These are phyloP conservation scores for Eueremaeus valkanovi DNA, from an alignment of 2,888 invertebrate genomes.

Conservation along the genomic window DNA sequence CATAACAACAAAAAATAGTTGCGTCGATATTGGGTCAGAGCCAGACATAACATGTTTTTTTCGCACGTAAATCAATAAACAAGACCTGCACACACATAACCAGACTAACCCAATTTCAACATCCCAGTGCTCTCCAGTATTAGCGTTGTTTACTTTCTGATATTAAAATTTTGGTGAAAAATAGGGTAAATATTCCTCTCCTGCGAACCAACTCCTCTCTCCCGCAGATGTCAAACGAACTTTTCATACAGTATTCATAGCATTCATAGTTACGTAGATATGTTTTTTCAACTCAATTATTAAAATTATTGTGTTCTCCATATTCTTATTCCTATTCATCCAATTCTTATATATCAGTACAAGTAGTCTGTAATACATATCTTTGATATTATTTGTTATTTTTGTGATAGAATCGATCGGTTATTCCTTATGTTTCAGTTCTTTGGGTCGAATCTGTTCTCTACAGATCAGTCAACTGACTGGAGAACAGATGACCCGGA, in stretches of 20 bases:
- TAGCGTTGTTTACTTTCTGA: slow-evolving; percentile 28
- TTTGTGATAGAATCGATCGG: not conserved
- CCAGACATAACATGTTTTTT: slow-evolving; percentile 37
- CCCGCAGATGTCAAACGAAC: slow-evolving; percentile 15
- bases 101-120: slow-evolving; percentile 29
- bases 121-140: slow-evolving; percentile 5
- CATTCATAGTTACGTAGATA: no score
- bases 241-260: not conserved
- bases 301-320: no score
- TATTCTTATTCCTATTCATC: not conserved
- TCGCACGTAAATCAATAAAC: slow-evolving; percentile 35
- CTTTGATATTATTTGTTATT: no score
- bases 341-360: not conserved
- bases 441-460: slow-evolving; percentile 4
- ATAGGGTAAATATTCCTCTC: slow-evolving; percentile 22
- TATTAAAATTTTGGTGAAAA: slow-evolving; percentile 22
- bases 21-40: slow-evolving; percentile 26
- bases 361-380: not conserved
- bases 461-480: no score
- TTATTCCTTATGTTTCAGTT: not conserved
- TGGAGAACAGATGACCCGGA: slow-evolving; percentile 1
- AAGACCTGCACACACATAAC: slow-evolving; percentile 30
- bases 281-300: no score
- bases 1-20: slow-evolving; percentile 22
- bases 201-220: not conserved